Conservation (phyloP, 2,888 invertebrate genomes). For the Zygothrica quintamaculata region DNA sequence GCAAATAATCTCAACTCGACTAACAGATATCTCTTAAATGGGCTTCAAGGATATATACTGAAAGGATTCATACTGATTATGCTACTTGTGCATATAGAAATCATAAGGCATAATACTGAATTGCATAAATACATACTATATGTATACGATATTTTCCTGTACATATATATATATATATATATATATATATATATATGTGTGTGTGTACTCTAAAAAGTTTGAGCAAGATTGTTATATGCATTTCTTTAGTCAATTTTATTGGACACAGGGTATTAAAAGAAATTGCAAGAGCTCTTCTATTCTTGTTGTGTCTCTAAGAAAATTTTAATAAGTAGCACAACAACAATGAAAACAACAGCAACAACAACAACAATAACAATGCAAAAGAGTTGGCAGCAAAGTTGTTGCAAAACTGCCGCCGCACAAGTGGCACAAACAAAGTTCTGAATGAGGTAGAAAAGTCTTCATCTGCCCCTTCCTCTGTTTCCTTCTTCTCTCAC, state of each 20-base stretch:
- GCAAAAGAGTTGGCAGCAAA: conserved; percentile 51
- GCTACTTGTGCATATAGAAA: no score
- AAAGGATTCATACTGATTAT: no score
- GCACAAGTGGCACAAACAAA: conserved; percentile 61
- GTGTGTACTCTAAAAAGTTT: no score
- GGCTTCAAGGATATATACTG: no score
- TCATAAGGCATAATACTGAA: no score
- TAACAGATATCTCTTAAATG: not conserved
- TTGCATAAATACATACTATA: no score
- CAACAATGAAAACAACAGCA: conserved; percentile 25
- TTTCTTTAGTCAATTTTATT: not conserved
- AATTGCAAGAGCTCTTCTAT: conserved; percentile 29
- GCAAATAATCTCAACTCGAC: not conserved
- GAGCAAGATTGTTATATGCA: not conserved
- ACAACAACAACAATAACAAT: conserved; percentile 29
- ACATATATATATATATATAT: no score
- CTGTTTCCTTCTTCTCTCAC: conserved; percentile 19
- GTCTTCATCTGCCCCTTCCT: conserved; percentile 13
- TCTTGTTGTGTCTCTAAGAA: conserved; percentile 57
- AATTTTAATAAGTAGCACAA: conserved; percentile 61
- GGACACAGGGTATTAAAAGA: conserved; percentile 13
- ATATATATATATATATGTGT: no score
- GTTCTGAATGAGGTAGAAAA: conserved; percentile 59
- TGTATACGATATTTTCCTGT: no score
- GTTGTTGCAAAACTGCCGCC: conserved; percentile 57